Percentiles rank a stretch among this genome's conserved stretches.
Conservation (phyloP, 2,888 invertebrate genomes). For the Trilocha varians region DNA sequence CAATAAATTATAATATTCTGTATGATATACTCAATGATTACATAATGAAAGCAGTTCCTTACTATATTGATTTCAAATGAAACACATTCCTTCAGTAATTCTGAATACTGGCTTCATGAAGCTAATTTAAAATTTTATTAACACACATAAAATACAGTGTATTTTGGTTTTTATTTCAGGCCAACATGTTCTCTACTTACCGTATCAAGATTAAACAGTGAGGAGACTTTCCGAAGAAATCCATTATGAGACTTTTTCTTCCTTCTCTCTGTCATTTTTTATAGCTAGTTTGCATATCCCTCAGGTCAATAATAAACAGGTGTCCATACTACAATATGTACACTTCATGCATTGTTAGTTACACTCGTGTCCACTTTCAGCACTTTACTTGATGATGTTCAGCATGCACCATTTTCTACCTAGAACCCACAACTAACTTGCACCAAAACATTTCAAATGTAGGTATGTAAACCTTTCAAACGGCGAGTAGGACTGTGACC, state of each 20-base stretch:
- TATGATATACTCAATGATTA: not conserved
- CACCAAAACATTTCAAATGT: slow-evolving; percentile 63
- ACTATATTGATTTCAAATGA: not conserved
- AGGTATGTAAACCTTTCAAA: slow-evolving; percentile 37
- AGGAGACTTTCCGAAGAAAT: slow-evolving; percentile 91
- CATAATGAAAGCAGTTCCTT: not conserved
- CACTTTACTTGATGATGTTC: slow-evolving; percentile 55
- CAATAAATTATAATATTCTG: not conserved
- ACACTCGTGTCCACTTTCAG: slow-evolving; percentile 67
- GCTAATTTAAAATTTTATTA: slow-evolving; percentile 11
- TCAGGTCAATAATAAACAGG: slow-evolving; percentile 38
- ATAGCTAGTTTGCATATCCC: slow-evolving; percentile 60
- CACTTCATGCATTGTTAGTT: slow-evolving; percentile 74
- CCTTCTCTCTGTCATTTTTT: slow-evolving; percentile 71
- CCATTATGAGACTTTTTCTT: slow-evolving; percentile 76
- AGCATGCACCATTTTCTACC: slow-evolving; percentile 71
- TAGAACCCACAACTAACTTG: slow-evolving; percentile 70
- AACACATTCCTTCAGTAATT: not conserved
- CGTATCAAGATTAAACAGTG: slow-evolving; percentile 89
- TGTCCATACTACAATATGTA: slow-evolving; percentile 66
- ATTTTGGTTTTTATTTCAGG: slow-evolving; percentile 11
- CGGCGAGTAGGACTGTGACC: slow-evolving; percentile 29
- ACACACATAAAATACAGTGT: slow-evolving; percentile 8
- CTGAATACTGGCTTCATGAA: not conserved
- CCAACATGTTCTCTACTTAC: slow-evolving; percentile 70